Conservation (phyloP, 2,888 invertebrate genomes). For the Caenorhabditis sp. region DNA sequence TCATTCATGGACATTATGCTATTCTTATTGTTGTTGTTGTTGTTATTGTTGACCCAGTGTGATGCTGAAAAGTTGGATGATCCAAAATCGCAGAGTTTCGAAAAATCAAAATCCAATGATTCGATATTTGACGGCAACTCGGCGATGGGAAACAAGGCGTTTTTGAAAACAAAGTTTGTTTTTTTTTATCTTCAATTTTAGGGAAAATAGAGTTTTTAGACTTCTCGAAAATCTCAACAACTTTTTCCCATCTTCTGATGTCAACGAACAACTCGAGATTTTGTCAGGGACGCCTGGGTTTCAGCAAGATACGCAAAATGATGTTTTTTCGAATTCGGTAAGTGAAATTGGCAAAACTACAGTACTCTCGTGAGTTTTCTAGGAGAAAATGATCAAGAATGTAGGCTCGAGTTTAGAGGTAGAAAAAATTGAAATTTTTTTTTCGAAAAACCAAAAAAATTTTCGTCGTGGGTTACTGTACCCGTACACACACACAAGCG, state of each 20-base stretch:
- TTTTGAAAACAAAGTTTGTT: slow-evolving; percentile 16
- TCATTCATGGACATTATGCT: neutral
- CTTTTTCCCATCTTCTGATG: slow-evolving; percentile 23
- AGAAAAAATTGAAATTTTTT: too few species aligned
- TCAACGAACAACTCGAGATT: slow-evolving; percentile 3
- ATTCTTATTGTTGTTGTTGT: neutral
- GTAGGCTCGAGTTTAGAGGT: too few species aligned
- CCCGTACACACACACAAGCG: too few species aligned
- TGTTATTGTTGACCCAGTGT: neutral
- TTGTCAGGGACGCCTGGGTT: slow-evolving; percentile 5
- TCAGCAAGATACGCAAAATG: too few species aligned
- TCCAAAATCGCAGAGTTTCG: neutral
- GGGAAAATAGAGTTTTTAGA: neutral
- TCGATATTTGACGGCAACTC: slow-evolving; percentile 26
- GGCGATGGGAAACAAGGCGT: slow-evolving; percentile 23
- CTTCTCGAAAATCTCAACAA: slow-evolving; percentile 45
- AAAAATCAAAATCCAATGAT: slow-evolving; percentile 13
- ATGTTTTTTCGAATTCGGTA: slow-evolving; percentile 8
- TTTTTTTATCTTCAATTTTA: too few species aligned
- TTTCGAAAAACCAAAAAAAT: too few species aligned
- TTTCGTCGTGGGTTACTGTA: too few species aligned
- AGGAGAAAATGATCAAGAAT: too few species aligned
- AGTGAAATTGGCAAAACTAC: too few species aligned
- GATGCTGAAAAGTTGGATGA: neutral
- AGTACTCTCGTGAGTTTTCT: too few species aligned